phyloP scores from a whole-genome alignment of 2,113 vertebrate genomes.

The Bothrops jararaca region DNA sequence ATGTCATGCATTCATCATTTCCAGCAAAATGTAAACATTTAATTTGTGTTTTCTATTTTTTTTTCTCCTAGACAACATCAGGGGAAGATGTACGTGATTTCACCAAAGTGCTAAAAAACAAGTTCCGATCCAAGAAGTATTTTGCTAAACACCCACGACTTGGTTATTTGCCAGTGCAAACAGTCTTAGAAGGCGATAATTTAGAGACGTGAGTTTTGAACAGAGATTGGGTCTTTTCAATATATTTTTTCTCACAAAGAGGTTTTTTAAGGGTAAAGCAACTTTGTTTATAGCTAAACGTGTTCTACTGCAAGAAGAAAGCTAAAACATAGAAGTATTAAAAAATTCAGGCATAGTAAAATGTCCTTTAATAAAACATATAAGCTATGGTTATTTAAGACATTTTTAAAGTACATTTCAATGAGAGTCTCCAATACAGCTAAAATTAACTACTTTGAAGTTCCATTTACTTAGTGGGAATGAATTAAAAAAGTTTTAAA shows the following conservation, averaged over 20 bases:
- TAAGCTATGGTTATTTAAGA: not conserved
- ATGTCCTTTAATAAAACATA: not conserved
- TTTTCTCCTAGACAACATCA: conserved; percentile 84
- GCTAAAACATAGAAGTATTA: not conserved
- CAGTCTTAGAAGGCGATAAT: conserved; percentile 94
- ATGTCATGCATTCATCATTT: not conserved
- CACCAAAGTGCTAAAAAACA: conserved; percentile 98
- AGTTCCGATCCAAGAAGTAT: conserved; percentile 98
- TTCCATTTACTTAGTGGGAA: not conserved
- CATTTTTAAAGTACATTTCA: not conserved
- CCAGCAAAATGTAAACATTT: conserved; percentile 11
- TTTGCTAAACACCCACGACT: conserved; percentile 95
- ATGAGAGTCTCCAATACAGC: not conserved
- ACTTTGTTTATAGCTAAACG: not conserved
- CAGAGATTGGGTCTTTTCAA: not conserved
- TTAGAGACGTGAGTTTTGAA: conserved; percentile 88
- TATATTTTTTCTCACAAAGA: not conserved
- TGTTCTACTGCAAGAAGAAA: not conserved
- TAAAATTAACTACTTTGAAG: not conserved
- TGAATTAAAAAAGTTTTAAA: not conserved
- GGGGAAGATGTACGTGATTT: conserved; percentile 98
- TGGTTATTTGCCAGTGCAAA: conserved; percentile 97
- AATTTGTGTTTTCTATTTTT: conserved; percentile 33
- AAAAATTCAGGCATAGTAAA: not conserved
- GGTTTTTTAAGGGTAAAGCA: not conserved